Evolutionary conservation across 2,797 vertebrate species (phyloP).

Genomic region (Myotis vivesi): DNA sequence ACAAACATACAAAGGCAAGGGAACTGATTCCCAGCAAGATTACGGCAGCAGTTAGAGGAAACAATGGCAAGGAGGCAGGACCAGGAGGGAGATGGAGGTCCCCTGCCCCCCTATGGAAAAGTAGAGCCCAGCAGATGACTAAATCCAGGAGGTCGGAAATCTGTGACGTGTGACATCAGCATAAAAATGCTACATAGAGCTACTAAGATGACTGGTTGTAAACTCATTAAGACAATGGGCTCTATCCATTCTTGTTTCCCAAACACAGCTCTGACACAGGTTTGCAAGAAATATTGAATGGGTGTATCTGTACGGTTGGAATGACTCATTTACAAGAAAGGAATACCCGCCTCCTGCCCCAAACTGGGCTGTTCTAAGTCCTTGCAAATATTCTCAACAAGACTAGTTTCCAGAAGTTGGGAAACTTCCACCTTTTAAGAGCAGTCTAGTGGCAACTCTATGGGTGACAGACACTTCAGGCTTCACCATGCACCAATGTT

Average conservation of each 20-base stretch:
- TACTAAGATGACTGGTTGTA: neutral
- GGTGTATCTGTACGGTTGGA: neutral
- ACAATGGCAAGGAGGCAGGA: neutral
- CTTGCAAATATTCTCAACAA: neutral
- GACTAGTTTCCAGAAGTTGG: conserved; percentile 16
- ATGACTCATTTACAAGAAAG: neutral
- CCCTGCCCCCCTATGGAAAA: neutral
- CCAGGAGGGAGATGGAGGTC: neutral
- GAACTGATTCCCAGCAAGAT: neutral
- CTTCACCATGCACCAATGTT: conserved; percentile 33
- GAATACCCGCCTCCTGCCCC: neutral
- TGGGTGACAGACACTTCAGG: neutral
- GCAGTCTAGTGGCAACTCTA: neutral
- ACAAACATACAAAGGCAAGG: neutral
- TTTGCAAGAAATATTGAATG: neutral
- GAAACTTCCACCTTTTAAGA: conserved; percentile 14
- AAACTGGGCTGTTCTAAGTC: neutral
- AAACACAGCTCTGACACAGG: neutral
- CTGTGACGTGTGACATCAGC: neutral
- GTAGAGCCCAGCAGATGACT: neutral
- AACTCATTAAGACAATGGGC: neutral
- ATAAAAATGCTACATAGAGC: neutral
- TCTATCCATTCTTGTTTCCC: neutral
- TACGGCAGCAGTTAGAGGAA: neutral
- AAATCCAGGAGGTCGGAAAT: neutral